phyloP scores from a whole-genome alignment of 2,888 invertebrate species.

The Sinohyriopsis cumingii region DNA sequence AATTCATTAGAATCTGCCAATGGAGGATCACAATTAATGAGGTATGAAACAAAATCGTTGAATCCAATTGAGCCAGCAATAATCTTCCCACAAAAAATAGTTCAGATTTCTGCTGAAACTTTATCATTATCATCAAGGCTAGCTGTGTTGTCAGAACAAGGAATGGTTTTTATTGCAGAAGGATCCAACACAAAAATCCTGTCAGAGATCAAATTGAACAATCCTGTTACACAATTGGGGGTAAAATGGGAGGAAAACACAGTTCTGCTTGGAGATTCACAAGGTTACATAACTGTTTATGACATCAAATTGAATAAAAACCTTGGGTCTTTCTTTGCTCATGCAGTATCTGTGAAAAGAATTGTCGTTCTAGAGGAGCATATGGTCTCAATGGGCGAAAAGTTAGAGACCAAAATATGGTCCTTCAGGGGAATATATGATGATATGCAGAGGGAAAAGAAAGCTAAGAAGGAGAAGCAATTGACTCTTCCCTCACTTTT shows the following conservation, averaged over 20 bases:
- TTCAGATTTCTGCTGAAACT: conserved; percentile 30
- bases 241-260: conserved; percentile 43
- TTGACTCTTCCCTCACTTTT: conserved; percentile 12
- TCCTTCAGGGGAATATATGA: conserved; percentile 28
- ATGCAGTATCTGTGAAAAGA: conserved; percentile 19
- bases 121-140: conserved; percentile 18
- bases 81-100: conserved; percentile 14
- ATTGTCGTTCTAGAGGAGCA: conserved; percentile 29
- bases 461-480: background rate
- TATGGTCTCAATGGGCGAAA: conserved; percentile 30
- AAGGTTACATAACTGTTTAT: conserved; percentile 40
- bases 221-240: conserved; percentile 29
- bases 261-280: conserved; percentile 38
- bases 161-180: conserved; percentile 18
- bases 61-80: conserved; percentile 3
- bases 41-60: too few relatives aligned
- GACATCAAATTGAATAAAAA: conserved; percentile 26
- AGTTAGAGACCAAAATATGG: conserved; percentile 42
- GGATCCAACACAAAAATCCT: background rate
- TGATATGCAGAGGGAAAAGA: conserved; percentile 11
- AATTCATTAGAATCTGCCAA: too few relatives aligned
- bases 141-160: conserved; percentile 24
- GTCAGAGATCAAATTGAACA: conserved; percentile 23
- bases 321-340: conserved; percentile 36
- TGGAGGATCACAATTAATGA: too few relatives aligned